Conservation (phyloP, 1,140 invertebrate species). For the Hylyphantes graminicola region DNA sequence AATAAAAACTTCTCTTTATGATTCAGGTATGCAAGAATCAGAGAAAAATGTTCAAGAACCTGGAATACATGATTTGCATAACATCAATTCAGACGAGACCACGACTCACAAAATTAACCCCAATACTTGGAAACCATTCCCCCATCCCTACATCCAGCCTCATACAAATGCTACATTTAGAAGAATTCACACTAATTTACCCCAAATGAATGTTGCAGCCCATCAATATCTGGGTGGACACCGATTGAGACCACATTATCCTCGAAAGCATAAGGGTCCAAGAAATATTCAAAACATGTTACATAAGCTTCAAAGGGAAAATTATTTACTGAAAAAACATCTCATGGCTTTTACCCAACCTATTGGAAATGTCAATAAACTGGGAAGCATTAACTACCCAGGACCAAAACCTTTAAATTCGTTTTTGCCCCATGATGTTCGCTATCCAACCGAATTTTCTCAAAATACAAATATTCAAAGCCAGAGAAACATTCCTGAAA, state of each 20-base stretch:
- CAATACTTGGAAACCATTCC: not conserved
- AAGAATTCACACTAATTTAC: not conserved
- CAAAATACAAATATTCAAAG: not conserved
- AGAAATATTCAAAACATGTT: not conserved
- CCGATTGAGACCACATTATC: not conserved
- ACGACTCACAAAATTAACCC: too few relatives aligned
- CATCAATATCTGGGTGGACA: not conserved
- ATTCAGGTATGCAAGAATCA: too few relatives aligned
- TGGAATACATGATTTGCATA: too few relatives aligned
- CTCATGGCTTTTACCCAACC: not conserved
- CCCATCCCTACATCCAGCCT: not conserved
- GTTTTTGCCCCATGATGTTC: not conserved
- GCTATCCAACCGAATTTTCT: not conserved
- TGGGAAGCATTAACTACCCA: not conserved
- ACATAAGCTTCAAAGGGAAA: conserved; percentile 7
- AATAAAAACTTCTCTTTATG: too few relatives aligned
- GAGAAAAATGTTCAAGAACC: too few relatives aligned
- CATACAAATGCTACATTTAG: conserved; percentile 3
- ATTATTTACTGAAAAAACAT: conserved; percentile 6
- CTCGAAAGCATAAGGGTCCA: not conserved
- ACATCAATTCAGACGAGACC: too few relatives aligned
- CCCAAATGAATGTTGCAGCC: not conserved
- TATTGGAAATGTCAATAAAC: too few relatives aligned
- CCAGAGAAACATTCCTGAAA: not conserved
- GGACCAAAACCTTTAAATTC: not conserved